These are phyloP conservation scores for Athalia rosae DNA, from an alignment of 2,888 invertebrate species.

Conservation along the genomic window DNA sequence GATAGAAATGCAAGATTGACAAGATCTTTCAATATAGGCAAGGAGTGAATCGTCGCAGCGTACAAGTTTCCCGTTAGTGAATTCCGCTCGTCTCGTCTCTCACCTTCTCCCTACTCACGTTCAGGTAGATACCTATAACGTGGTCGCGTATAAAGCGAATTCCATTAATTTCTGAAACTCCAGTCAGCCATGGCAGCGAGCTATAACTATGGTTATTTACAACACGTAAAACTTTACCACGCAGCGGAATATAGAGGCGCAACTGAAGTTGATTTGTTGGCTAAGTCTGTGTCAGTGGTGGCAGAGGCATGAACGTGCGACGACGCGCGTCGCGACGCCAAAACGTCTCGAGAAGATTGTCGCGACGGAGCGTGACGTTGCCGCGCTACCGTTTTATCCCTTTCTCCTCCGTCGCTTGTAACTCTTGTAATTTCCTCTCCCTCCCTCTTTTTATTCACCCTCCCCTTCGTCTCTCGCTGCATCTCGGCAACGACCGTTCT, in stretches of 20 bases:
- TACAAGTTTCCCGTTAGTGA: too few relatives aligned
- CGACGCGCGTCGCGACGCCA: conserved; percentile 35
- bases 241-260: not conserved
- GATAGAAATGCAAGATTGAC: too few relatives aligned
- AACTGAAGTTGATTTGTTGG: conserved; percentile 34
- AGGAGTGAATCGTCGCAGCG: too few relatives aligned
- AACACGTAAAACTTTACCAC: not conserved
- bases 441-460: conserved; percentile 2
- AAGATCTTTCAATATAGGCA: too few relatives aligned
- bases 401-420: not conserved
- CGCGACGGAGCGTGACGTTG: conserved; percentile 46
- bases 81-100: too few relatives aligned
- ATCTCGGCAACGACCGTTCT: not conserved
- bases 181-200: too few relatives aligned
- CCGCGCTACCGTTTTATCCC: conserved; percentile 25
- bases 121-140: too few relatives aligned
- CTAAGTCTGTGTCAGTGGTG: conserved; percentile 40
- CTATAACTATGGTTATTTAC: not conserved
- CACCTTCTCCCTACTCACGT: too few relatives aligned
- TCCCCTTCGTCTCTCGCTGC: not conserved
- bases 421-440: conserved; percentile 6
- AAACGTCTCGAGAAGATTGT: conserved; percentile 41
- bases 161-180: too few relatives aligned
- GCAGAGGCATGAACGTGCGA: not conserved
- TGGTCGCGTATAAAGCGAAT: too few relatives aligned